phyloP scores from a whole-genome alignment of 2,113 vertebrate species.

The Melanotaenia duboulayi region DNA sequence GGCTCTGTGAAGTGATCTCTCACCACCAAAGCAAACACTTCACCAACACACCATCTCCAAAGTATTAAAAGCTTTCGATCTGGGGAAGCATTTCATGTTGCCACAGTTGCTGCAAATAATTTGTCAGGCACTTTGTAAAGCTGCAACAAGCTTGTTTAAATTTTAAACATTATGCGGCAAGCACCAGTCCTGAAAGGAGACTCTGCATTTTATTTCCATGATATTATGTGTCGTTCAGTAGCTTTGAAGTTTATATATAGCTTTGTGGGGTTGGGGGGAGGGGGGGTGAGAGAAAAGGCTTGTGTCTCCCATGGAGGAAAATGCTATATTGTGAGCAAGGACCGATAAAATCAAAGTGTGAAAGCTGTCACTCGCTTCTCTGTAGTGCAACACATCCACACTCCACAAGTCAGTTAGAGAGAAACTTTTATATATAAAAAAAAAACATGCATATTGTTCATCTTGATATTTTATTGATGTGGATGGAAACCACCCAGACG shows the following conservation, averaged over 20 bases:
- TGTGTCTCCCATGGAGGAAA: constrained; percentile 42
- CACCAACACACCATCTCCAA: constrained; percentile 14
- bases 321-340: constrained; percentile 13
- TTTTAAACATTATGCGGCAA: constrained; percentile 67
- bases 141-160: constrained; percentile 61
- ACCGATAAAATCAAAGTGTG: constrained; percentile 64
- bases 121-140: constrained; percentile 60
- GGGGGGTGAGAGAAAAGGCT: constrained; percentile 3
- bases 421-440: constrained; percentile 25
- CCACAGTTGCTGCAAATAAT: constrained; percentile 48
- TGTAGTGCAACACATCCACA: constrained; percentile 48
- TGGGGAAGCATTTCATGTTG: constrained; percentile 46
- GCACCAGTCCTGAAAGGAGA: constrained; percentile 39
- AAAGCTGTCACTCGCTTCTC: constrained; percentile 53
- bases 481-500: constrained; percentile 55
- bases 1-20: constrained; percentile 43
- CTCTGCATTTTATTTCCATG: constrained; percentile 71
- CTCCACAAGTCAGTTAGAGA: constrained; percentile 40
- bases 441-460: constrained; percentile 35
- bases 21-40: constrained; percentile 49
- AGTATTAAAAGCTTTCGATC: constrained; percentile 54
- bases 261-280: constrained; percentile 1
- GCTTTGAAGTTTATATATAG: constrained; percentile 75
- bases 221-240: constrained; percentile 58
- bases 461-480: constrained; percentile 75